Conservation (phyloP, 2,888 invertebrate genomes). For the Heliconius aoede region DNA sequence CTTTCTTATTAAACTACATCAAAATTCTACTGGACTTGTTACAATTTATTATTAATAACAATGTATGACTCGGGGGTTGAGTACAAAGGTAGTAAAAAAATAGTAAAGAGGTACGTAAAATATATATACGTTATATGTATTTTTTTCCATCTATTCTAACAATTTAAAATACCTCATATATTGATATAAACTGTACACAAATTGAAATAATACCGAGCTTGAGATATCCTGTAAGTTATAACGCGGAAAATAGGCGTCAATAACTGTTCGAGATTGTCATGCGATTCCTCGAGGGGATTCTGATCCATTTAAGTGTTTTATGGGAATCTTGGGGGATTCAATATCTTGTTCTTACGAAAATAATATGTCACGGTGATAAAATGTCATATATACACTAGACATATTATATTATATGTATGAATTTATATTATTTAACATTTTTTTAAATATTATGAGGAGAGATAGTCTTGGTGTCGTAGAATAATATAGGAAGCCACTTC, state of each 20-base stretch:
- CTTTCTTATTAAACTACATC: too few relatives aligned
- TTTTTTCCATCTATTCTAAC: too few relatives aligned
- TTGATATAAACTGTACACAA: neutral
- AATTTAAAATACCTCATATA: neutral
- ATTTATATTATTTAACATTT: too few relatives aligned
- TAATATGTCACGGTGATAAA: neutral
- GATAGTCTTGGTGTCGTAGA: too few relatives aligned
- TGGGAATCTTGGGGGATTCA: conserved; percentile 25
- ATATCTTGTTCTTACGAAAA: conserved; percentile 19
- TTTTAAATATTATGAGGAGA: too few relatives aligned
- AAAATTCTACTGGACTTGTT: too few relatives aligned
- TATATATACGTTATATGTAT: too few relatives aligned
- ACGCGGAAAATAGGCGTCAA: conserved; percentile 19
- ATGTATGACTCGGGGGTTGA: too few relatives aligned
- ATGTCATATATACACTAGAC: neutral
- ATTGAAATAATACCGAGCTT: neutral
- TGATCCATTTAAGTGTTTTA: conserved; percentile 27
- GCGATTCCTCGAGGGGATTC: conserved; percentile 18
- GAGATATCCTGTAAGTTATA: conserved; percentile 2
- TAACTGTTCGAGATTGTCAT: conserved; percentile 28
- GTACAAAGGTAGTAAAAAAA: too few relatives aligned
- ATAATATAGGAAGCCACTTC: too few relatives aligned
- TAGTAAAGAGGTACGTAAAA: too few relatives aligned
- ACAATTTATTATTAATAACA: too few relatives aligned
- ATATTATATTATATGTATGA: neutral